Conservation (phyloP, 2,113 vertebrate genomes). For the Elephantulus edwardii region DNA sequence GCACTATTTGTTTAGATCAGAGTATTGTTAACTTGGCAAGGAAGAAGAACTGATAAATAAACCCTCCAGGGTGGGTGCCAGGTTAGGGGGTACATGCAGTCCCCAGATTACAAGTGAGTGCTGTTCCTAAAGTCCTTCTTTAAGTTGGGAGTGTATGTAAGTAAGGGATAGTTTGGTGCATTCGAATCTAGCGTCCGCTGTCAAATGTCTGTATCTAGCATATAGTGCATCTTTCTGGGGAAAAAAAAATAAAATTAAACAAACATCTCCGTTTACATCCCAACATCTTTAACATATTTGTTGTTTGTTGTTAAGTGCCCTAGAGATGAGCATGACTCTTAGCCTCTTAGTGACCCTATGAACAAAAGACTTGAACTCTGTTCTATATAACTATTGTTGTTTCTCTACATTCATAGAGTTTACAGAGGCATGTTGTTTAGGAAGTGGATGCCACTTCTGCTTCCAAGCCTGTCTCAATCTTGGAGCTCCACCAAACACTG, state of each 20-base stretch:
- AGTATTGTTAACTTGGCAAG: conserved; percentile 52
- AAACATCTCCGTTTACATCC: not conserved
- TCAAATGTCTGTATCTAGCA: not conserved
- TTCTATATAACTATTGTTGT: too few relatives aligned
- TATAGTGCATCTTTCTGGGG: not conserved
- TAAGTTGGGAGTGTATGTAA: not conserved
- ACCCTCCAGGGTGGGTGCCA: not conserved
- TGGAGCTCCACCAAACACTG: too few relatives aligned
- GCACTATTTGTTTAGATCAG: conserved; percentile 49
- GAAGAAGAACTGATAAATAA: conserved; percentile 24
- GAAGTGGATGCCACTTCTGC: too few relatives aligned
- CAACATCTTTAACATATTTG: not conserved
- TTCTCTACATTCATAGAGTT: too few relatives aligned
- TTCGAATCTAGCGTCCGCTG: not conserved
- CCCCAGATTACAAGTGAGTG: not conserved
- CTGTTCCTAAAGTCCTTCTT: not conserved
- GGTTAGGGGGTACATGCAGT: not conserved
- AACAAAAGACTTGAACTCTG: too few relatives aligned
- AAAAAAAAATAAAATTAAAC: not conserved
- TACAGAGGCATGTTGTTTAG: too few relatives aligned
- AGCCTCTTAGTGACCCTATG: too few relatives aligned
- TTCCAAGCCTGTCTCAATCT: too few relatives aligned
- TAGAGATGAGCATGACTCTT: too few relatives aligned
- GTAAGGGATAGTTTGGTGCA: not conserved
- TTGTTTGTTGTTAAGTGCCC: too few relatives aligned